Evolutionary conservation across 2,888 invertebrate genomes (phyloP), one percentile per base, ranked within the genome.

Genomic region (Peribatodes rhomboidaria): DNA sequence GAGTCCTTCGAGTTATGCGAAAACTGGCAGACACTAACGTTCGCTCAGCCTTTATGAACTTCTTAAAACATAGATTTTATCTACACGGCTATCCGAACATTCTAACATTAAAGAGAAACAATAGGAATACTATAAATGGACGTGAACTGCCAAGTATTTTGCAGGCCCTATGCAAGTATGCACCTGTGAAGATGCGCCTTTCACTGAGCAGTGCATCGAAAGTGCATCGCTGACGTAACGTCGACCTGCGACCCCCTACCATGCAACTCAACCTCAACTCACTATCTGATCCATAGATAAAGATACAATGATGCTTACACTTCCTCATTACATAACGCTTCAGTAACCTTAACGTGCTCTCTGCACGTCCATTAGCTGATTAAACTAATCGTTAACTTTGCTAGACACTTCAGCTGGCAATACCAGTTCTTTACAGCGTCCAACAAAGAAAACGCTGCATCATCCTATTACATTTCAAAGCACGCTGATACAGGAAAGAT

Each of bases 151-250:
- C 35, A 20, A 35, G 20, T 13, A 50, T 50, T n/a, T 16, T 41
- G 58, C 61, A 66, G 60, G 47, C 60, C 50, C 37, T 14, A 53
- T 89, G 85, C 86, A 81, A 46, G 31, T 14, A 53, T 89, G 85
- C 86, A 81, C 82, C 83, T 83, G 83, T 53, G 71, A 85, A 75
- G 90, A 91, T 88, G 87, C 78, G 80, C 92, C 93, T 92, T 92
- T 93, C 92, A 92, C 92, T 90, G 77, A 84, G 63, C 69, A 64
- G 81, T 83, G 72, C 69, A 86, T 92, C 85, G 92, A 92, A 92
- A 92, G 92, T 92, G 92, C 91, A 90, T 80, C 76, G 79, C 80
- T 90, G 88, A 89, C 85, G 92, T 88, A 91, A 92, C 79, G 61
- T 61, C 81, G 88, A 88, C 88, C 90, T 83, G 77, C 57, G 64